These are phyloP conservation scores for Gracilinanus agilis DNA, from an alignment of 2,113 vertebrate species.

Conservation along the genomic window DNA sequence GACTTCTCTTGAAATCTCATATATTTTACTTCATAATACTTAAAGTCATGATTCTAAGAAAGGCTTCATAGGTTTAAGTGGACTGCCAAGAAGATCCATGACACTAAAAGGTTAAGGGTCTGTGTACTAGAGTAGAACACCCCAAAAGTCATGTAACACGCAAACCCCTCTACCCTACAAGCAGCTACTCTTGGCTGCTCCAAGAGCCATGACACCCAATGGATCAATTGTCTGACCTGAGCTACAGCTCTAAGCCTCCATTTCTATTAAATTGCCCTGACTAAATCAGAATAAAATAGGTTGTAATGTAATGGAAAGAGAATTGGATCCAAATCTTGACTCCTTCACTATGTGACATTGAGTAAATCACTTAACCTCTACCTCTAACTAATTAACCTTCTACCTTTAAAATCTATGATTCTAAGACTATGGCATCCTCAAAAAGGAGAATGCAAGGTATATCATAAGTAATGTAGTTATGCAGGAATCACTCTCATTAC, in stretches of 20 bases:
- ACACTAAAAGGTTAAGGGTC: neutral
- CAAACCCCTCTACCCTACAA: too few species aligned
- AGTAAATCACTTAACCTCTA: neutral
- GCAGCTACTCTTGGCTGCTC: neutral
- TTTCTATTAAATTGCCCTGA: neutral
- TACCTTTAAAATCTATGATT: neutral
- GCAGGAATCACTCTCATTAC: neutral
- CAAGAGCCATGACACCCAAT: neutral
- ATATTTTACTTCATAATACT: neutral
- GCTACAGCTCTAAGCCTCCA: neutral
- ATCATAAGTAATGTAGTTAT: too few species aligned
- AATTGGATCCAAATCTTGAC: neutral
- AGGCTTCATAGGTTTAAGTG: neutral
- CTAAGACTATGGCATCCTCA: neutral
- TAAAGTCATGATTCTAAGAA: neutral
- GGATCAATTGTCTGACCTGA: neutral
- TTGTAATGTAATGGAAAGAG: neutral
- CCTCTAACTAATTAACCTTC: too few species aligned
- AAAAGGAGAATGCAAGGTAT: too few species aligned
- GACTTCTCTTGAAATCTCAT: neutral
- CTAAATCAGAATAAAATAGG: neutral
- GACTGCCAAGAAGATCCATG: neutral
- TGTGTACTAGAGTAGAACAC: neutral
- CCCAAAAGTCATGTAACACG: too few species aligned
- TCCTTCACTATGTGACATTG: neutral